Base-by-base conservation (phyloP, 2,113 vertebrate genomes). In the Phyllostomus discolor region DNA sequence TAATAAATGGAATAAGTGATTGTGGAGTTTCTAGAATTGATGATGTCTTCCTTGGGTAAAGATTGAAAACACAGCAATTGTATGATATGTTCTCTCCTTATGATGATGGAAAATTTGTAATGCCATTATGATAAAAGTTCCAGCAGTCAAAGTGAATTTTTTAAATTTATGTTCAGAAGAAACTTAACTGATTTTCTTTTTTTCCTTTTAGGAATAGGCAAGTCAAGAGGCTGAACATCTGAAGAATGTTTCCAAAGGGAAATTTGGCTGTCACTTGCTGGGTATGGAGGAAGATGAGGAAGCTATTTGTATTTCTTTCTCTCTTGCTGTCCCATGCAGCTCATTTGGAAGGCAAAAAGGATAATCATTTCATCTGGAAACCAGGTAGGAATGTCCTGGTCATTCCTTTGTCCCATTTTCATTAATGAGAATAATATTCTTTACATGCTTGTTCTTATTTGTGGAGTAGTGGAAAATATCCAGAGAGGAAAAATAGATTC, bases 161-260 rank as follows among this genome's bases (percentile, higher is more conserved):
- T 33, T 1, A 66, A 28, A 73, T 91, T 79, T 90, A 41, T 52
- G 7, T 83, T 17, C 0, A 43, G 19, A 50, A 46, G 10, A 81
- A 86, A 78, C 28, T 96, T 50, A 93, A 0, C n/a, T 41, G 10
- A 24, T 89, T 83, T 84, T 41, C 31, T 78, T 86, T 95, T 95
- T 90, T 95, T 94, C 87, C 87, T 98, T 98, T 76, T 97, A 99
- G 99, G 99, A 98, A 96, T 99, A 99, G 95, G 98, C 97, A 98
- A 98, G 97, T 98, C 98, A 98, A 97, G 97, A 96, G 92, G 90
- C 97, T 95, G 96, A 99, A 98, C 98, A 96, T 98, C 98, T 99
- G 99, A 99, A 99, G 99, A 99, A 99, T 99, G 99, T 99, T 98
- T 99, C 98, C 99, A 82, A 98, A 98, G 98, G 97, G 99, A 98